A percentile compares a stretch with the other conserved stretches of the same genome.
Evolutionary conservation across 2,113 vertebrate species (phyloP).

Genomic region (Xenopus tropicalis): UCB_Xtro_10.0 CM004448.2:84028001-84028500

Average conservation of each 20-base stretch:
- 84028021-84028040: constrained; percentile 18
- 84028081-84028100: constrained; percentile 37
- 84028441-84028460: no score
- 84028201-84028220: constrained; percentile 11
- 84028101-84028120: constrained; percentile 41
- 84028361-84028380: no score
- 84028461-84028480: no score
- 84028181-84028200: constrained; percentile 21
- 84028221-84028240: not conserved
- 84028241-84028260: constrained; percentile 7
- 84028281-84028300: not conserved
- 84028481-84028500: no score
- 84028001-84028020: constrained; percentile 29
- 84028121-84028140: constrained; percentile 40
- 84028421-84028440: no score
- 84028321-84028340: no score
- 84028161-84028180: constrained; percentile 35
- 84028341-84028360: no score
- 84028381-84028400: no score
- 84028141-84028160: constrained; percentile 33
- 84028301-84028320: no score
- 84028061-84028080: constrained; percentile 31
- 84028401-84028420: no score
- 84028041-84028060: constrained; percentile 22
- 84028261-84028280: not conserved